These are phyloP conservation scores for Mycalesis mineus DNA, from an alignment of 2,888 invertebrate species.

Conservation along the genomic window DNA sequence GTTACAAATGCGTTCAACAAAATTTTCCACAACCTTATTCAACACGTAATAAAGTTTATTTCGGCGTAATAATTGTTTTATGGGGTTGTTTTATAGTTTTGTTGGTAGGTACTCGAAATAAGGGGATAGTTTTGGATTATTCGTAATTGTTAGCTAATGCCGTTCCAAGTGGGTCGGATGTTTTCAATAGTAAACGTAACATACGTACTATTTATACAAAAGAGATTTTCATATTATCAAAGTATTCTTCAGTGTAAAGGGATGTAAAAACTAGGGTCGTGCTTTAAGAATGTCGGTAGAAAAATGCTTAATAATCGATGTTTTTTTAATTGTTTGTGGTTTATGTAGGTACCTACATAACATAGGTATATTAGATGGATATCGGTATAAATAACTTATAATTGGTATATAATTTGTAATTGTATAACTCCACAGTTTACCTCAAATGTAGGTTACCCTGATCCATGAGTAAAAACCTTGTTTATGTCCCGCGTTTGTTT, in stretches of 20 bases:
- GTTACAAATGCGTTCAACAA: constrained; percentile 24
- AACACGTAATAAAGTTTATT: constrained; percentile 16
- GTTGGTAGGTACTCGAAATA: constrained; percentile 58
- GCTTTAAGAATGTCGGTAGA: background rate
- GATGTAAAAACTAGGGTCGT: constrained; percentile 8
- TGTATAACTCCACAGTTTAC: too few species aligned
- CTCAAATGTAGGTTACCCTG: too few species aligned
- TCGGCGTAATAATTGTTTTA: constrained; percentile 30
- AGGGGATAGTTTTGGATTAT: constrained; percentile 66
- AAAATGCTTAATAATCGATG: background rate
- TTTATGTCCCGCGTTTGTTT: too few species aligned
- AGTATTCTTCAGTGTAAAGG: background rate
- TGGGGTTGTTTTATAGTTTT: constrained; percentile 22
- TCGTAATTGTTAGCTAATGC: constrained; percentile 68
- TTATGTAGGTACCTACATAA: too few species aligned
- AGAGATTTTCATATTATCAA: constrained; percentile 20
- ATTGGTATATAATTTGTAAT: too few species aligned
- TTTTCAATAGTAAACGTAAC: constrained; percentile 29
- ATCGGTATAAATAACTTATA: too few species aligned
- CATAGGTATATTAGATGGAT: too few species aligned
- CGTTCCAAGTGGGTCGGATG: constrained; percentile 47
- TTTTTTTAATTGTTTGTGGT: too few species aligned
- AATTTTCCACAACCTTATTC: constrained; percentile 27
- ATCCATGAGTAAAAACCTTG: too few species aligned
- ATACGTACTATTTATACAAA: constrained; percentile 27